These are phyloP conservation scores for Allophyes oxyacanthae DNA, from an alignment of 2,888 invertebrate genomes.

Conservation along the genomic window DNA sequence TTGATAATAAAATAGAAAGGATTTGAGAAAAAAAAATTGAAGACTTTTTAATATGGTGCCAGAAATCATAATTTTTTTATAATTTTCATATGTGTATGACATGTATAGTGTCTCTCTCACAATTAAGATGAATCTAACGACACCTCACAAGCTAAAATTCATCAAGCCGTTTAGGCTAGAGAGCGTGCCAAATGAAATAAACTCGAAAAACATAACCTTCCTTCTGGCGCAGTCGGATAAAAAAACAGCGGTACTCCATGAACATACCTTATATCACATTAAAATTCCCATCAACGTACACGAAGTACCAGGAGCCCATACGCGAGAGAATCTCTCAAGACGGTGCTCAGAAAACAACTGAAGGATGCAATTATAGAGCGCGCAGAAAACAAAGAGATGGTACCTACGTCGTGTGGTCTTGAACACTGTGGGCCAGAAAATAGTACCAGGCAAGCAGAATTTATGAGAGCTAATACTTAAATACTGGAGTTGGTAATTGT, in stretches of 20 bases:
- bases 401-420: conserved; percentile 29
- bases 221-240: no score
- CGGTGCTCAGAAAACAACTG: conserved; percentile 40
- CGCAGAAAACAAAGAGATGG: conserved; percentile 52
- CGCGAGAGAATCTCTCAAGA: conserved; percentile 34
- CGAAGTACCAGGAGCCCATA: conserved; percentile 40
- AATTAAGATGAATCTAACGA: no score
- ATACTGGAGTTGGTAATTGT: conserved; percentile 39
- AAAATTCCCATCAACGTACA: conserved; percentile 18
- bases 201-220: no score
- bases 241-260: neutral
- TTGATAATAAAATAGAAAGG: no score
- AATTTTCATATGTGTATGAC: no score
- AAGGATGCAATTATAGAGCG: conserved; percentile 58
- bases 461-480: conserved; percentile 48
- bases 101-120: no score
- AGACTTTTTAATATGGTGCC: no score
- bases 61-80: no score
- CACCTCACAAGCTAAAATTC: no score
- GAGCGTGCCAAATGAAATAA: no score
- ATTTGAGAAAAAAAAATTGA: no score
- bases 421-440: conserved; percentile 34
- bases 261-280: conserved; percentile 2
- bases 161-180: no score
- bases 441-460: conserved; percentile 44